Evolutionary conservation across 2,797 vertebrate genomes (phyloP), one percentile per base, ranked within the genome.

Genomic region (Masticophis lateralis): DNA sequence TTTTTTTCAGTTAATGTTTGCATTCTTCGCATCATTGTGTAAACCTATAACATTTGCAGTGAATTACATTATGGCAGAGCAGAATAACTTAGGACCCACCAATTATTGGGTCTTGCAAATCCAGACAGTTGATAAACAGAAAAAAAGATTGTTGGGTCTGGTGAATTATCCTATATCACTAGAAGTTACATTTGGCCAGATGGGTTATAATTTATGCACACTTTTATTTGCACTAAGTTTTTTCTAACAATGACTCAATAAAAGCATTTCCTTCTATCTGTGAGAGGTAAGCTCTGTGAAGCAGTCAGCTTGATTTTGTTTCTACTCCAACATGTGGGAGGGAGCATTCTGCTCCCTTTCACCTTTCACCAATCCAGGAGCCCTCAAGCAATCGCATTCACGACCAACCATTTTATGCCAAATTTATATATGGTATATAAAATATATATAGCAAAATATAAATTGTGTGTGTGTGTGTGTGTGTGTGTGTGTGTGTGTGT

Each of bases 1-100:
- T 25, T 90, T 86, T 93, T 86, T 51, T 86, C 90, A 93, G 90
- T 87, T 66, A 90, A 60, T 86, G 59, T 86, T 90, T 86, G 79
- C 66, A 89, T 83, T 92, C 92, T 57, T 60, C 56, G 25, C 28
- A 92, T 90, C 83, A 74, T 56, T 91, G 55, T 83, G 37, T 83
- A 83, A 83, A 25, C 74, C 37, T 47, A 83, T 83, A 37, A 83
- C 55, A 66, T 86, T 56, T 74, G 61, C 61, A 93, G 43, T 74
- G 53, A 69, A 27, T 87, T 90, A 87, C 37, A 69, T 43, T 87
- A 91, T 51, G 28, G 47, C 28, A 60, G 28, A 86, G 14, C 11
- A 22, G 32, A 37, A 83, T 57, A 83, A 89, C 18, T 66, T 93
- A 28, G 63, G 59, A 66, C 89, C 59, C 56, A 60, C 25, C 16